A percentile compares a stretch with the other conserved stretches of the same genome.
Evolutionary conservation across 2,113 vertebrate genomes (phyloP).

Genomic region (Lamprotornis superbus): DNA sequence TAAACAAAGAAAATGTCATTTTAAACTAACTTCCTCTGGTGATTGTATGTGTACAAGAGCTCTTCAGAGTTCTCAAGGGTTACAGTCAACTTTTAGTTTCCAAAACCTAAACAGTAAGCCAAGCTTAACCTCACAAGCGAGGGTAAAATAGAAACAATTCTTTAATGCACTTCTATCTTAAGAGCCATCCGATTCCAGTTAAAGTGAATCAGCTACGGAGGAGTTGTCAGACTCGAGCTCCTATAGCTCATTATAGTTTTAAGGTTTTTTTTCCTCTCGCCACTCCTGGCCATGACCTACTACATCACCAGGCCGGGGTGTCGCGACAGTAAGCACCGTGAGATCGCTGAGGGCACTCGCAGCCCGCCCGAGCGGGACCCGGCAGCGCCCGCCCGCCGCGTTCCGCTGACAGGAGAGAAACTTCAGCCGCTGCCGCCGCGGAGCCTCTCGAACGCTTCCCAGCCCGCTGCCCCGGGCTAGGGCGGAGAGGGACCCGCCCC

Average conservation of each 20-base stretch:
- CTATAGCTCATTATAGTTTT: rapidly evolving
- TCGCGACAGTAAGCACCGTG: rapidly evolving
- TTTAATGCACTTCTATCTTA: not conserved
- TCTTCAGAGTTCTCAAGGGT: not conserved
- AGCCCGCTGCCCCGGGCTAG: not conserved
- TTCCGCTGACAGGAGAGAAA: not conserved
- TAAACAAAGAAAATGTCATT: not conserved
- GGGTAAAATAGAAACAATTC: rapidly evolving
- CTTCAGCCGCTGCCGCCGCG: not conserved
- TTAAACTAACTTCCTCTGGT: not conserved
- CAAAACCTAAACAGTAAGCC: not conserved
- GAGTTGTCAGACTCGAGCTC: rapidly evolving
- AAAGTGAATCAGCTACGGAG: rapidly evolving
- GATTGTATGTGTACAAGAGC: rapidly evolving
- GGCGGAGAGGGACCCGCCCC: not conserved
- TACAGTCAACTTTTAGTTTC: not conserved
- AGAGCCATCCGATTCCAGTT: not conserved
- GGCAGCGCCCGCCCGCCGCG: not conserved
- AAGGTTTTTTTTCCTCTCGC: rapidly evolving
- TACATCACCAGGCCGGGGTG: too few relatives aligned
- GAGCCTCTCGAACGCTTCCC: not conserved
- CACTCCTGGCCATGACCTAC: rapidly evolving
- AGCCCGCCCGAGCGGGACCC: not conserved
- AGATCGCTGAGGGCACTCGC: rapidly evolving
- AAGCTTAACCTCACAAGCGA: not conserved